Base-by-base conservation (phyloP, 1,140 invertebrate species). In the Drosophila melanica region DNA sequence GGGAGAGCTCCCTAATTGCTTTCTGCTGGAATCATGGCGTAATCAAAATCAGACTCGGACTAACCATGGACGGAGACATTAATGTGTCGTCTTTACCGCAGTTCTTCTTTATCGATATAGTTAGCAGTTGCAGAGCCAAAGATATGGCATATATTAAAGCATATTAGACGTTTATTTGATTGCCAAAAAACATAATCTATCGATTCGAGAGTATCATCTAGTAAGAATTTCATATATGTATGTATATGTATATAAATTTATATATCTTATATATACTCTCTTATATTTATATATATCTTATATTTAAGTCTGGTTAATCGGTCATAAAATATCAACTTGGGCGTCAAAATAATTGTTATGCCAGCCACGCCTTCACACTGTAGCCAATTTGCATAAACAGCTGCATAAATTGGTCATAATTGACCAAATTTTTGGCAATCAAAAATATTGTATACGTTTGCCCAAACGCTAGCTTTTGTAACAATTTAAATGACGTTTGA, bases 21-120 rank as follows among this genome's bases (percentile, higher is more conserved):
- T 90, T 87, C 90, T 90, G 71, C 85, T 81, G 72, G 85, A 91
- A 71, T 79, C 79, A 64, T 66, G 75, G 68, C 63, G 77, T 82
- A 91, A 90, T 91, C 79, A 84, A 71, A 79, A 57, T 71, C 62
- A 42, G 64, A 57, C 65, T 70, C 50, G 16, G 14, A 44, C 41
- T 14, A 44, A 44, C 39, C 54, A 51, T 58, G 14, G 66, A 66
- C 45, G 39, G 44, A 73, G 58, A 71, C 72, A 86, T 90, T 80
- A 82, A 72, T 77, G 59, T 44, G 30, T 48, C 65, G 64, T 60
- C 64, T 74, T 62, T 48, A 37, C 5, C 27, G 27, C 27, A 27
- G 27, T 27, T 27, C 27, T 27, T 27, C 27, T 6, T 12, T 20
- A 18, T 39, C 35, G 3, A 41, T 9, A 10, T 35, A 51, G 37